Base-by-base conservation (phyloP, 2,888 invertebrate genomes). In the Dolichopus griseipennis region DNA sequence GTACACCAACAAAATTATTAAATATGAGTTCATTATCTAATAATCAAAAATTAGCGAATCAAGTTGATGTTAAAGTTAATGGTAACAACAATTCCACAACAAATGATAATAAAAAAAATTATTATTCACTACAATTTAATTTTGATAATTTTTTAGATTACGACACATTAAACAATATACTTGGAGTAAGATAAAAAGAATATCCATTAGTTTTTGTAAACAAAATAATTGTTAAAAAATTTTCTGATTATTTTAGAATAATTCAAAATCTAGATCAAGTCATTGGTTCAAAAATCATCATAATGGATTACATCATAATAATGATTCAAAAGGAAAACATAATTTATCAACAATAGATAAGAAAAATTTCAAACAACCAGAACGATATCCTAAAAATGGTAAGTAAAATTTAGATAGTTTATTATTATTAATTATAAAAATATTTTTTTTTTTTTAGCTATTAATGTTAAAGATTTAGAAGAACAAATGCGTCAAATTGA, bases 1-100 rank as follows among this genome's bases (percentile, higher is more conserved):
- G 65, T 27, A 65, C 65, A 15, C 65, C 65, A 41, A 65, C 65
- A 65, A 64, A 64, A 64, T 12, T 33, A 20, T 12, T 22, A 10
- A 62, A 62, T 62, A 10, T 21, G 7, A 8, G 22, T 62, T 12
- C 6, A 52, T 12, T 12, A 6, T 18, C 15, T 52, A 52, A 52
- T 18, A 52, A 52, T 52, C 15, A 52, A 52, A 52, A 41, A 41
- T 41, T 9, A 15, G 3, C 2, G 2, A 41, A 52, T 18, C 52
- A 52, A 18, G 52, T 52, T 18, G 12, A 52, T 7, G 8, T 12
- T 37, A 37, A 37, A 37, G 27, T 27, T 27, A 27, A 27, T 27
- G 27, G 27, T 27, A 27, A 27, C 27, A 41, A 15, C 41, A 52
- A 52, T 52, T 15, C 52, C 2, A 52, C 52, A 52, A 52, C 6